Conservation (phyloP, 2,113 vertebrate species). For the Gadus macrocephalus region DNA sequence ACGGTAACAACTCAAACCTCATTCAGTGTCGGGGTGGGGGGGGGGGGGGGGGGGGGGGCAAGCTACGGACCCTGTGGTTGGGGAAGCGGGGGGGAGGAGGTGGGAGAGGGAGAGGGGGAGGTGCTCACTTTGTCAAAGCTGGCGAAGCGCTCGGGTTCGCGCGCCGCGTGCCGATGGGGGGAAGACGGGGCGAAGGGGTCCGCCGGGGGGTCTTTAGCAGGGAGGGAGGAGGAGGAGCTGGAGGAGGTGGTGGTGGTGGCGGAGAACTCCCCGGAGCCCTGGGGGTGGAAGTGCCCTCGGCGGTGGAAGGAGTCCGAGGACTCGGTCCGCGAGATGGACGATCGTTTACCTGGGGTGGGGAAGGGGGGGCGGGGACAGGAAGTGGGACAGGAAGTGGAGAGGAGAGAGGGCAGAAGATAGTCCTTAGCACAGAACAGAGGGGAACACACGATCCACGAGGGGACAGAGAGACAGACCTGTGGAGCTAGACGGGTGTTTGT, state of each 20-base stretch:
- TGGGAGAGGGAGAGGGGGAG: conserved; percentile 65
- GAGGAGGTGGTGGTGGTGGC: conserved; percentile 39
- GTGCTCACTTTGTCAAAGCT: conserved; percentile 99
- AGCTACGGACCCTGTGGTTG: conserved; percentile 22
- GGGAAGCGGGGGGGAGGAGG: conserved; percentile 36
- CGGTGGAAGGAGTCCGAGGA: conserved; percentile 90
- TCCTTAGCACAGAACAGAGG: too few relatives aligned
- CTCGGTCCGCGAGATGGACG: conserved; percentile 82
- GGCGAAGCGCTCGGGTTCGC: conserved; percentile 87
- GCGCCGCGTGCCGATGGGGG: conserved; percentile 79
- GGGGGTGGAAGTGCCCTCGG: conserved; percentile 85
- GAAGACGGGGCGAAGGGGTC: conserved; percentile 89
- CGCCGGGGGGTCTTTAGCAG: conserved; percentile 83
- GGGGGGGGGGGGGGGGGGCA: conserved; percentile 2
- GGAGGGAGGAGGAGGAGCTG: conserved; percentile 82
- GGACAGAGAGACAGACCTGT: too few relatives aligned
- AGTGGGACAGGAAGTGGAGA: conserved; percentile 10
- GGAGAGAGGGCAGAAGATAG: too few relatives aligned
- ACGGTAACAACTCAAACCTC: too few relatives aligned
- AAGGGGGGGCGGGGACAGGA: not conserved
- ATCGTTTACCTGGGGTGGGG: conserved; percentile 85
- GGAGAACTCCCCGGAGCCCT: conserved; percentile 79
- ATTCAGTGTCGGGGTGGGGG: not conserved
- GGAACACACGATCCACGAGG: too few relatives aligned
- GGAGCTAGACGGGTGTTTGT: not conserved